These are phyloP conservation scores for Eclectus roratus DNA, from an alignment of 2,113 vertebrate species.

Conservation along the genomic window DNA sequence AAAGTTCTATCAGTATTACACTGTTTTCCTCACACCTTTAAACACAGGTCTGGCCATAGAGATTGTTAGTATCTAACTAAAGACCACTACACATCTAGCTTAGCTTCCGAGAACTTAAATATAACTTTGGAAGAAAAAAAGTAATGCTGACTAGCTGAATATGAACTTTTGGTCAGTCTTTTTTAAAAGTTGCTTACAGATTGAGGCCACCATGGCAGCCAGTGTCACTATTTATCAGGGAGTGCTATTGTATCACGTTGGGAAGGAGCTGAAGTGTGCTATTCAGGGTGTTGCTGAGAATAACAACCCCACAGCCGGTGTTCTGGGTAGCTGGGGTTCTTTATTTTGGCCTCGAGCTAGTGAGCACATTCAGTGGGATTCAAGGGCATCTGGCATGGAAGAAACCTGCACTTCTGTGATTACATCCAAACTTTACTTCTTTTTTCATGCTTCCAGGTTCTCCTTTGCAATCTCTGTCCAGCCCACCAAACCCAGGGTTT, in stretches of 20 bases:
- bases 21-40: neutral
- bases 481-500: neutral
- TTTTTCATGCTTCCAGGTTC: neutral
- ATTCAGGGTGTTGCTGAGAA: neutral
- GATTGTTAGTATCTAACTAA: neutral
- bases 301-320: neutral
- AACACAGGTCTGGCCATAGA: neutral
- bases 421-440: neutral
- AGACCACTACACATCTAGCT: neutral
- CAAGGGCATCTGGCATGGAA: neutral
- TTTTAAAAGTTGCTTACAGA: neutral
- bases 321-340: neutral
- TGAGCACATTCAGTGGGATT: neutral
- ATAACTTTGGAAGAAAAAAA: neutral
- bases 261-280: neutral
- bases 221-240: neutral
- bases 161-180: neutral
- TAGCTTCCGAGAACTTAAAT: neutral
- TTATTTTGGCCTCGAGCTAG: neutral
- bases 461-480: neutral
- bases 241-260: neutral
- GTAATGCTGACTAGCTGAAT: neutral
- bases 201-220: neutral
- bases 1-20: neutral
- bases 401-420: neutral